phyloP scores from a whole-genome alignment of 2,888 invertebrate genomes.

The Leucophenga maculata region DNA sequence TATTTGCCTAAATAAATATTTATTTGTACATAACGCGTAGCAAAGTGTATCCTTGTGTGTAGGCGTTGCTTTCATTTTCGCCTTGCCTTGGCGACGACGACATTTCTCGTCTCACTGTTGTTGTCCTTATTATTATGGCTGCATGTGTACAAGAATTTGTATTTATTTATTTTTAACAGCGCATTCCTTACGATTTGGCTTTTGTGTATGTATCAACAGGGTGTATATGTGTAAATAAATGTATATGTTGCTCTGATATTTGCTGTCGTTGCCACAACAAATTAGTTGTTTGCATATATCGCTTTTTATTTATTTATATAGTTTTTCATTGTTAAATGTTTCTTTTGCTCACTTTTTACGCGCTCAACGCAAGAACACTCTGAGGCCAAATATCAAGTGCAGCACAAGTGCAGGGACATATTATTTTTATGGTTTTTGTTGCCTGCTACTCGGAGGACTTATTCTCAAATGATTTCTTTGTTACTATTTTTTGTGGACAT shows the following conservation, averaged over 20 bases:
- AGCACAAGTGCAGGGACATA: constrained; percentile 30
- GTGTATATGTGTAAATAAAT: constrained; percentile 10
- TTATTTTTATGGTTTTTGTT: not conserved
- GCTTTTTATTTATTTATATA: constrained; percentile 5
- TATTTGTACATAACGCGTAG: too few relatives aligned
- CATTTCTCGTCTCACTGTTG: constrained; percentile 37
- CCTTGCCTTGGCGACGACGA: not conserved
- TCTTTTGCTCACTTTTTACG: not conserved
- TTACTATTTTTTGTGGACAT: not conserved
- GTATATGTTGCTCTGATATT: constrained; percentile 15
- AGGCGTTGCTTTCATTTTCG: not conserved
- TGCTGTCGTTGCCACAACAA: constrained; percentile 35
- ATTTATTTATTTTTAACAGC: constrained; percentile 33
- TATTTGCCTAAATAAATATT: too few relatives aligned
- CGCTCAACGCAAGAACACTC: not conserved
- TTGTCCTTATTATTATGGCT: constrained; percentile 51
- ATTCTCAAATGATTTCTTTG: not conserved
- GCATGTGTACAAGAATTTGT: constrained; percentile 28
- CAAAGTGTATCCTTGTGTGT: not conserved
- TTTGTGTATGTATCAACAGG: constrained; percentile 8
- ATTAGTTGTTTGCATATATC: constrained; percentile 26
- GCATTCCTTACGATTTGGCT: not conserved
- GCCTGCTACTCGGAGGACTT: not conserved
- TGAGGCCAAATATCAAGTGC: constrained; percentile 55
- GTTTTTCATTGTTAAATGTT: not conserved